Conservation (phyloP, 2,888 invertebrate species). For the Drosophila pegasa region DNA sequence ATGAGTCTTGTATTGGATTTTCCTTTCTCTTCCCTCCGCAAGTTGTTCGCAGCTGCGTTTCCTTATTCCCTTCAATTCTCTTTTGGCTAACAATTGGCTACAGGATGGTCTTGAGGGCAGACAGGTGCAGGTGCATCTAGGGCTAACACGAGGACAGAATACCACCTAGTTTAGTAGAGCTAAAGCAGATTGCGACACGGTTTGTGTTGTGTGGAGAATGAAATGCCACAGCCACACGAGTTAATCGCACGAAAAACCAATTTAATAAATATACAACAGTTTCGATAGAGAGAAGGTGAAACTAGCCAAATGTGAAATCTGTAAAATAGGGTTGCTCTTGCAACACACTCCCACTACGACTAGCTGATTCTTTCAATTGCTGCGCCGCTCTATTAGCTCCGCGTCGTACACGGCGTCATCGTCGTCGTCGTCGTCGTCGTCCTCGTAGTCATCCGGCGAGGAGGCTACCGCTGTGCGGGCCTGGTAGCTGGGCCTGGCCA, state of each 20-base stretch:
- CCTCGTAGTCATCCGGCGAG: conserved; percentile 28
- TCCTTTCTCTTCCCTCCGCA: not conserved
- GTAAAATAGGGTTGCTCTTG: not conserved
- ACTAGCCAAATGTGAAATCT: conserved; percentile 41
- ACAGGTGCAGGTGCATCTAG: conserved; percentile 28
- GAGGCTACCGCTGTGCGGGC: conserved; percentile 47
- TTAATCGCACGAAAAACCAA: conserved; percentile 33
- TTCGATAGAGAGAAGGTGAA: conserved; percentile 37
- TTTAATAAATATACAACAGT: conserved; percentile 70
- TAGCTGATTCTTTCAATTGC: conserved; percentile 61
- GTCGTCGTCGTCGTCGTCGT: conserved; percentile 16
- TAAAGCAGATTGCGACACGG: conserved; percentile 24
- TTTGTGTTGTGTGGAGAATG: conserved; percentile 2
- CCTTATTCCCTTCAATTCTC: not conserved
- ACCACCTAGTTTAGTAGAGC: conserved; percentile 30
- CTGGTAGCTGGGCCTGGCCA: conserved; percentile 74
- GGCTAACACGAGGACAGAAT: conserved; percentile 28
- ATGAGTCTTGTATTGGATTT: conserved; percentile 52
- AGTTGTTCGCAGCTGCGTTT: conserved; percentile 20
- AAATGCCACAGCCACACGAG: conserved; percentile 7
- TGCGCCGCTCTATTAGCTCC: conserved; percentile 70
- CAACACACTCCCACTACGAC: conserved; percentile 15
- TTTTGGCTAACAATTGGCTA: conserved; percentile 46
- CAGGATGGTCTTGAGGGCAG: conserved; percentile 4
- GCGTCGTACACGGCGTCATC: conserved; percentile 45